A percentile compares a stretch with the other conserved stretches of the same genome.
phyloP scores from a whole-genome alignment of 2,888 invertebrate species.

The Philonicus albiceps region DNA sequence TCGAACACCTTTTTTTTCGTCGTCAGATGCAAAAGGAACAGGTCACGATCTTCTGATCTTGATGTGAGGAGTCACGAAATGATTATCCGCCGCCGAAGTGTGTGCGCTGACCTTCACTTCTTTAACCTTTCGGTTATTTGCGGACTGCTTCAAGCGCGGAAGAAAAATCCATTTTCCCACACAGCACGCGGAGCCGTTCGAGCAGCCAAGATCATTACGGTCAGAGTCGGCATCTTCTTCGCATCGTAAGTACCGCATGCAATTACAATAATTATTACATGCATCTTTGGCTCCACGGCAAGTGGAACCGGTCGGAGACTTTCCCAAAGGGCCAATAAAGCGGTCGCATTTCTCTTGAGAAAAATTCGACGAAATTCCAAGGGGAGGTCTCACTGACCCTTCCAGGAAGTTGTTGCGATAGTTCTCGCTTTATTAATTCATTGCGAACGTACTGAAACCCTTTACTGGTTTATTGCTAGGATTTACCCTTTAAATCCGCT shows the following conservation, averaged over 20 bases:
- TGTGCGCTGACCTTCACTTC: constrained; percentile 43
- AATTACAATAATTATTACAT: neutral
- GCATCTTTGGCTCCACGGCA: neutral
- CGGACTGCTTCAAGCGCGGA: neutral
- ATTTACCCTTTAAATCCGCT: neutral
- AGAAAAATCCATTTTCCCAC: constrained; percentile 29
- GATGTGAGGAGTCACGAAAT: constrained; percentile 40
- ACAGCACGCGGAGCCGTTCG: neutral
- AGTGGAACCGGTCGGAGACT: neutral
- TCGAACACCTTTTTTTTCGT: constrained; percentile 2
- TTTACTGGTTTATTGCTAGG: neutral
- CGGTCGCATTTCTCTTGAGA: neutral
- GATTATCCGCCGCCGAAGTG: constrained; percentile 22
- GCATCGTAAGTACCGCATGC: neutral
- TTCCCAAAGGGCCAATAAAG: neutral
- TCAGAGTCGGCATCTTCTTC: neutral
- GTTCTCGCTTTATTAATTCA: neutral
- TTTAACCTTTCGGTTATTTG: constrained; percentile 26
- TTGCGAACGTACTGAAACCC: neutral
- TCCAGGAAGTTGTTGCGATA: neutral
- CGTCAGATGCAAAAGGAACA: neutral
- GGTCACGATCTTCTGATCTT: constrained; percentile 44
- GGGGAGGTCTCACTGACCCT: neutral
- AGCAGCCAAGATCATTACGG: neutral
- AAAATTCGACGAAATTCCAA: neutral